Conservation (phyloP, 2,797 vertebrate genomes). For the Crenichthys baileyi region DNA sequence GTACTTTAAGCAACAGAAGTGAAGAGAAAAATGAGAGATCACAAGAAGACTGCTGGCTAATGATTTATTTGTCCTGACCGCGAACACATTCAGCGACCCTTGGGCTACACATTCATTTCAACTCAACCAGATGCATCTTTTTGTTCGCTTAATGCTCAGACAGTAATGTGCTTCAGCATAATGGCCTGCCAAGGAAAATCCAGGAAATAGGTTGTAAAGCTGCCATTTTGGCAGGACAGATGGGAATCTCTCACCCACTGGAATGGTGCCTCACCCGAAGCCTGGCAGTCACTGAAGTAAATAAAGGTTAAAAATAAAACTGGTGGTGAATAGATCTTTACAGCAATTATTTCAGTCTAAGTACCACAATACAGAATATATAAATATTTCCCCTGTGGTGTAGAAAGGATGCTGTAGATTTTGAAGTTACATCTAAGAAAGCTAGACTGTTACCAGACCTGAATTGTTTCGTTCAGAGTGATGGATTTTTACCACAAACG, state of each 20-base stretch:
- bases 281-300: constrained; percentile 55
- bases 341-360: neutral
- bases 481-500: too few relatives aligned
- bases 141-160: constrained; percentile 27
- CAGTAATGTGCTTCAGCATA: constrained; percentile 26
- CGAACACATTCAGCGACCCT: constrained; percentile 45
- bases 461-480: too few relatives aligned
- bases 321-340: constrained; percentile 20
- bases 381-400: too few relatives aligned
- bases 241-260: constrained; percentile 34
- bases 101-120: constrained; percentile 51
- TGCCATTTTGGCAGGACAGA: constrained; percentile 70
- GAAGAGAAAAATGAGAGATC: neutral
- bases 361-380: neutral
- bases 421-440: too few relatives aligned
- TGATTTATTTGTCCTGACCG: constrained; percentile 47
- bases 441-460: too few relatives aligned
- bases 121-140: constrained; percentile 46
- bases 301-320: constrained; percentile 55
- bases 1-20: too few relatives aligned
- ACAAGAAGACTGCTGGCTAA: constrained; percentile 39
- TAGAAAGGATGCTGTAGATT: too few relatives aligned
- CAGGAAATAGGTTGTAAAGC: constrained; percentile 64
- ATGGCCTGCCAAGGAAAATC: constrained; percentile 22
- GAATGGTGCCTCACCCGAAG: constrained; percentile 43